A percentile compares a stretch with the other conserved stretches of the same genome.
These are phyloP conservation scores for Astreopora myriophthalma DNA, from an alignment of 64 coral and sea anemone genomes.

Conservation along the genomic window DNA sequence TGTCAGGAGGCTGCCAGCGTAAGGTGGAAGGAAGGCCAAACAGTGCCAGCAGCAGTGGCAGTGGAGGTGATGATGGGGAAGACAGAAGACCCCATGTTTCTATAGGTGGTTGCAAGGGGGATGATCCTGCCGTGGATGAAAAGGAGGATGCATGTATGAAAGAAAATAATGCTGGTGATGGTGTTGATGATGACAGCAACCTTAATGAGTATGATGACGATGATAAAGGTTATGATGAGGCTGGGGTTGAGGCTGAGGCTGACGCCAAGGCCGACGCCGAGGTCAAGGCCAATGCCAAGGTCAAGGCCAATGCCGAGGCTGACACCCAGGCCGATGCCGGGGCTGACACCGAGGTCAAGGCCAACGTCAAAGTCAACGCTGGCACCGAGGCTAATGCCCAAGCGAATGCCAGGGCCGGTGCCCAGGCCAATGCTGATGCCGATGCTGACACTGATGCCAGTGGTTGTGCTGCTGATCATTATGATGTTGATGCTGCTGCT, in stretches of 20 bases:
- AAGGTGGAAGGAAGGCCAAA: neutral
- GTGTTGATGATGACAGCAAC: neutral
- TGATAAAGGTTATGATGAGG: neutral
- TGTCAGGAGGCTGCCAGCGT: neutral
- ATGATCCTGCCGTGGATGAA: neutral
- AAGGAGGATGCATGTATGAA: neutral
- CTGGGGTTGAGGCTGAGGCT: neutral
- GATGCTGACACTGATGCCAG: too few relatives aligned
- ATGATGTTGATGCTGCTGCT: too few relatives aligned
- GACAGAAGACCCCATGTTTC: neutral
- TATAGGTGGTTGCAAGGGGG: neutral
- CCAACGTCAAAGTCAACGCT: too few relatives aligned
- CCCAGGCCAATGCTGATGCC: too few relatives aligned
- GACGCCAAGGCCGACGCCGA: too few relatives aligned
- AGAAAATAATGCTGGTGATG: neutral
- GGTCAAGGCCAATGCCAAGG: too few relatives aligned
- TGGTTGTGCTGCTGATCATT: too few relatives aligned
- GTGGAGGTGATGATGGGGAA: conserved; percentile 19
- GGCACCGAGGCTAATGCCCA: too few relatives aligned
- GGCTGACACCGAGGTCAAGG: too few relatives aligned
- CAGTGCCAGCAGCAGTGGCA: neutral
- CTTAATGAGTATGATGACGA: neutral
- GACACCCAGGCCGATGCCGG: too few relatives aligned
- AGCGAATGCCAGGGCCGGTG: too few relatives aligned
- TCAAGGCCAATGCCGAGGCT: too few relatives aligned